Base-by-base conservation (phyloP, 2,113 vertebrate genomes). In the Oreocharis arfaki region DNA sequence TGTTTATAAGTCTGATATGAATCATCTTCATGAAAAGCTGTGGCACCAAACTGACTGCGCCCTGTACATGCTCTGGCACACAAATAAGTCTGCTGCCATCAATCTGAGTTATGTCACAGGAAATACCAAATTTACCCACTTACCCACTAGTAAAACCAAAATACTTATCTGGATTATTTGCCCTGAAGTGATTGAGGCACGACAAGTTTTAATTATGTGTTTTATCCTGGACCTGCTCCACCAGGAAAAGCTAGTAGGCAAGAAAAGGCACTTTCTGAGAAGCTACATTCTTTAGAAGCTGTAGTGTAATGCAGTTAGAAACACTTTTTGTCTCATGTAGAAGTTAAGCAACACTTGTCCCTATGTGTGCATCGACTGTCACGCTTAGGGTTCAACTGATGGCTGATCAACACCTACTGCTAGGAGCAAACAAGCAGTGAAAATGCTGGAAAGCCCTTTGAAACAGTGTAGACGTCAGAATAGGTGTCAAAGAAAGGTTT, bases 1-100 rank as follows among this genome's bases (percentile, higher is more conserved):
- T 81, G 76, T 84, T 88, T 90, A 9, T 81, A 93, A 75, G 69
- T 47, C 80, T 90, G 88, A 94, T 90, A 94, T 89, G 83, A 96
- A 93, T 96, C 92, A 94, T 39, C 60, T 89, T 89, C 68, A 65
- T 64, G 64, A 81, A 92, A 90, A 96, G 41, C 71, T 60, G 64
- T 84, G 92, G 93, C 92, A 96, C 74, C 77, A 84, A 64, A 79
- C 18, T 90, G 85, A 78, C 65, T 78, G 73, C 30, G 30, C 60
- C 30, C 49, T 93, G 37, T 49, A 84, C 27, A 65, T 39, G 44
- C 89, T 75, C 50, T 76, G 77, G 76, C 69, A 87, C 65, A 90
- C 52, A 84, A 93, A 65, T 87, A 57, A 87, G 53, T 78, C 49
- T 89, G 18, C 24, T 81, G 59, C 86, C 41, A 89, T 82, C 87